Evolutionary conservation across 2,113 vertebrate genomes (phyloP), one percentile per base, ranked within the genome.

Genomic region (Acanthochromis polyacanthus): DNA sequence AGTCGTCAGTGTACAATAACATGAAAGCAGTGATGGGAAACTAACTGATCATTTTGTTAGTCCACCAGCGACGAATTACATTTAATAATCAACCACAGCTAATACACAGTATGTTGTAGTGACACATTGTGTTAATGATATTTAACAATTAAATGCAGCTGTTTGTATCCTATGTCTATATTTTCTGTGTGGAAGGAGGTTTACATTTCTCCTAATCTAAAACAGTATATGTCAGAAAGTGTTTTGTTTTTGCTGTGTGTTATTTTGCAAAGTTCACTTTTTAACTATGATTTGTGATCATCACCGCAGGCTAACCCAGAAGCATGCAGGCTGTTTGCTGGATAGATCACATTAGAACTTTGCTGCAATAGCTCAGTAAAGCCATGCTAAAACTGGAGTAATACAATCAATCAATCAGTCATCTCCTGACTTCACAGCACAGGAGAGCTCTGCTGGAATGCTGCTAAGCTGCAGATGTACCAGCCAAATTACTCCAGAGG

Each of bases 391-490:
- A 93, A 91, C 85, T 88, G 50, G 89, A 91, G 90, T 94, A 94
- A 93, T 94, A 89, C 85, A 91, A 84, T 94, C 93, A 93, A 94
- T 92, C 93, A 93, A 89, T 93, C 94, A 91, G 90, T 93, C 91
- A 89, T 92, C 91, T 91, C 90, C 85, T 90, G 88, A 89, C 88
- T 92, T 84, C 86, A 82, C 86, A 84, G 89, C 89, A 79, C 85
- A 91, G 85, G 86, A 88, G 89, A 91, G 88, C 91, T 82, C 89
- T 84, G 87, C 81, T 84, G 92, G 91, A 93, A 91, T 91, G 86
- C 89, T 85, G 85, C 84, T 92, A 90, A 92, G 91, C 89, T 91
- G 92, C 91, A 91, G 89, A 92, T 91, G 90, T 87, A 92, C 89
- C 90, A 91, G 92, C 90, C 91, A 93, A 89, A 93, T 91, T 80